These are phyloP conservation scores for Ascidia mentula DNA, from an alignment of 23 tunicate species.

Conservation along the genomic window DNA sequence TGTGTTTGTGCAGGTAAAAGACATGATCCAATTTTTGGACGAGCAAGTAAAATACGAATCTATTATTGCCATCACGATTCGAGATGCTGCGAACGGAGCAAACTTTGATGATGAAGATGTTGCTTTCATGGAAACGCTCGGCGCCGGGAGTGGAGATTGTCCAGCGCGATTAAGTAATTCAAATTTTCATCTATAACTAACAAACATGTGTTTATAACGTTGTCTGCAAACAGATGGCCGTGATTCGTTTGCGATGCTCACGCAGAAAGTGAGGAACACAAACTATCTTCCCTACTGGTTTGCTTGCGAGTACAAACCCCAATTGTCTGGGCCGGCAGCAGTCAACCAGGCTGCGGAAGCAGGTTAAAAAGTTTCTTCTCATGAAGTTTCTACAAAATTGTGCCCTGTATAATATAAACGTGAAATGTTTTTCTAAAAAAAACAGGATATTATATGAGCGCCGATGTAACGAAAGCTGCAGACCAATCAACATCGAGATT, in stretches of 20 bases:
- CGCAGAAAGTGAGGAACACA: slow-evolving; percentile 61
- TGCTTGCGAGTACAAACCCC: slow-evolving; percentile 42
- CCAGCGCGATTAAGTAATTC: too few relatives aligned
- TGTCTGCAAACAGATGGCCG: slow-evolving; percentile 36
- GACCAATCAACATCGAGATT: slow-evolving; percentile 19
- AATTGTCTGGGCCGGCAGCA: slow-evolving; percentile 37
- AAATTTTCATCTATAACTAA: too few relatives aligned
- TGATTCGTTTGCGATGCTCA: slow-evolving; percentile 74
- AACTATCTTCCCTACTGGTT: slow-evolving; percentile 66
- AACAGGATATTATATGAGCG: slow-evolving; percentile 88
- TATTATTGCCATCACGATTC: slow-evolving; percentile 67
- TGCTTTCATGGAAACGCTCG: slow-evolving; percentile 83
- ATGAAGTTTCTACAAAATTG: too few relatives aligned
- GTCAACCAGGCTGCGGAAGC: slow-evolving; percentile 42
- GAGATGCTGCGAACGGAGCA: slow-evolving; percentile 43
- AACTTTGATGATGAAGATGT: slow-evolving; percentile 73
- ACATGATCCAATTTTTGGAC: slow-evolving; percentile 53
- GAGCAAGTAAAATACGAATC: slow-evolving; percentile 56
- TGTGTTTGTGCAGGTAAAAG: slow-evolving; percentile 39
- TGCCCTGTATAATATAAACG: too few relatives aligned
- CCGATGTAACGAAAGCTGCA: slow-evolving; percentile 25
- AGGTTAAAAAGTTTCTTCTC: too few relatives aligned
- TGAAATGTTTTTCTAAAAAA: too few relatives aligned
- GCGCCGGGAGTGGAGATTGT: slow-evolving; percentile 79
- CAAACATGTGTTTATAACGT: too few relatives aligned